Evolutionary conservation across 2,888 invertebrate species (phyloP), one percentile per base, ranked within the genome.

Genomic region (Salticus scenicus): DNA sequence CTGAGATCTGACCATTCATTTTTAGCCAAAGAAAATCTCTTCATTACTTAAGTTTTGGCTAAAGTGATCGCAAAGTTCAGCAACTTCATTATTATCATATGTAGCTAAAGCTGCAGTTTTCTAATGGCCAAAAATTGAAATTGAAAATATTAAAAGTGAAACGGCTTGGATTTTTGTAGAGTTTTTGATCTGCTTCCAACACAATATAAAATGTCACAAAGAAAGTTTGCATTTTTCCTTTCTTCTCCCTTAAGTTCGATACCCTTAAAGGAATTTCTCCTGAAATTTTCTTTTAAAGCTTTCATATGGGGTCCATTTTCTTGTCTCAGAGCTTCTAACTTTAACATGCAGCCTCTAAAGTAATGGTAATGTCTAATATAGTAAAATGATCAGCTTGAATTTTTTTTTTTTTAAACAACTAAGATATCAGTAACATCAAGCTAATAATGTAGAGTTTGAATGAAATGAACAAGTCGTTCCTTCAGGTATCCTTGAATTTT

Each of bases 261-360:
- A 51, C 24, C 51, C 51, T 51, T 0, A 51, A 2, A 51, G 51
- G 0, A 51, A 51, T 51, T 51, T 4, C 51, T 51, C 51, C 7
- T 51, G 7, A 51, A 51, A 51, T 51, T 51, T n/a, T 51, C 51
- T 51, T 51, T 51, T 20, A 51, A 51, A 20, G 51, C 17, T 51
- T 51, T 51, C 51, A 51, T 17, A 20, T 14, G 51, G 20, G 7
- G 8, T n/a, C 47, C 47, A 47, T 47, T 20, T n/a, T 14, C 20
- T n/a, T 7, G 47, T 47, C 0, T 1, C 51, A 51, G 17, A 51
- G 51, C 51, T 17, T 51, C 7, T 0, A 51, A 51, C 51, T 51
- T n/a, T 51, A 51, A 51, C 51, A 51, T 20, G 51, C 2, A 51
- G 51, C 51, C 51, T 51, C 51, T 51, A 51, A 51, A 51, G 51